phyloP scores from a whole-genome alignment of 2,797 vertebrate species.

The Oreonectes daqikongensis region DNA sequence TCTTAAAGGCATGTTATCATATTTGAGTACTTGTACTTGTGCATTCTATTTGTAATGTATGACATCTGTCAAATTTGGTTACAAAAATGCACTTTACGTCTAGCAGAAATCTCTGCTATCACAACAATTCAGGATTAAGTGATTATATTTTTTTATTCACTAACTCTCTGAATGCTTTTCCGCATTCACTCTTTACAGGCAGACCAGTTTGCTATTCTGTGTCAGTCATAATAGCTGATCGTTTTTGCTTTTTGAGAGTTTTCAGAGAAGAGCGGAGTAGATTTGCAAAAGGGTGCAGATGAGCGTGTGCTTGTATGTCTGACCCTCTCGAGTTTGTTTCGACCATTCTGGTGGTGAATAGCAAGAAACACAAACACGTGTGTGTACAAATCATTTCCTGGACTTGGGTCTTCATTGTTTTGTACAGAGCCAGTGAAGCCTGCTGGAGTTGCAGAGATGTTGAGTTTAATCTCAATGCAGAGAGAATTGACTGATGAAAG shows the following conservation, averaged over 20 bases:
- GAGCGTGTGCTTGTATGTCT: not conserved
- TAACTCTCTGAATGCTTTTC: constrained; percentile 16
- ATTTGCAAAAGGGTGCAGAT: constrained; percentile 32
- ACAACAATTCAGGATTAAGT: too few relatives aligned
- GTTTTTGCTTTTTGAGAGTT: constrained; percentile 19
- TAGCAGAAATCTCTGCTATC: too few relatives aligned
- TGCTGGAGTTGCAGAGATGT: constrained; percentile 19
- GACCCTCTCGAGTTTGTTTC: constrained; percentile 11
- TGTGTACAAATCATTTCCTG: not conserved
- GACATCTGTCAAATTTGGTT: too few relatives aligned
- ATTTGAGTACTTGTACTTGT: too few relatives aligned
- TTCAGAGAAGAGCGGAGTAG: not conserved
- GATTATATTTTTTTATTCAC: too few relatives aligned
- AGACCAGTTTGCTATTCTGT: not conserved
- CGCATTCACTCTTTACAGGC: not conserved
- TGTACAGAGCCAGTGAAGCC: not conserved
- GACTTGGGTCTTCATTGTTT: constrained; percentile 4
- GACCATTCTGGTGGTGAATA: not conserved
- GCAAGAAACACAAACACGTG: not conserved
- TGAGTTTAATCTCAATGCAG: constrained; percentile 32
- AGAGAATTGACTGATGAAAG: constrained; percentile 49
- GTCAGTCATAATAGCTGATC: constrained; percentile 2
- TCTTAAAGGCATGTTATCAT: not conserved
- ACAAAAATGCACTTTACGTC: too few relatives aligned
- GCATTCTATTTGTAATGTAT: too few relatives aligned